phyloP scores from a whole-genome alignment of 2,113 vertebrate genomes.

The Drymodes brunneopygia region DNA sequence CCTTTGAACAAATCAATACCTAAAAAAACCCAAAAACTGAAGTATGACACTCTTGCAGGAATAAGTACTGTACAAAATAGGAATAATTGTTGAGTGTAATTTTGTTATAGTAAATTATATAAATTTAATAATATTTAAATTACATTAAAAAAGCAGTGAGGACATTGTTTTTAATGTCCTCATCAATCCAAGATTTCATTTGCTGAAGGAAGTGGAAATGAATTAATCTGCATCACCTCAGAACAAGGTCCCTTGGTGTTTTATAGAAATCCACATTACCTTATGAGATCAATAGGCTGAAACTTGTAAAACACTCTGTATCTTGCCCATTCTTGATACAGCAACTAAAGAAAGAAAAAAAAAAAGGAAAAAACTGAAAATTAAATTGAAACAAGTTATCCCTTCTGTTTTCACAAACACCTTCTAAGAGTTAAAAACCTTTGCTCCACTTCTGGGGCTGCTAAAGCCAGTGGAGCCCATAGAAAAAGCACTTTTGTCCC shows the following conservation, averaged over 20 bases:
- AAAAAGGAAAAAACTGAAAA: neutral
- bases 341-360: slow-evolving; percentile 70
- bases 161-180: neutral
- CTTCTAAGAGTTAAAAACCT: neutral
- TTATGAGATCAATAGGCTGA: slow-evolving; percentile 94
- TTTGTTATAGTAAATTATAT: neutral
- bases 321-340: slow-evolving; percentile 95
- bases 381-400: neutral
- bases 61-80: neutral
- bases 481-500: neutral
- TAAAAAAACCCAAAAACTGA: neutral
- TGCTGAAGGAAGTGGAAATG: neutral
- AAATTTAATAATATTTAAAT: too few relatives aligned
- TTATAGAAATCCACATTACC: slow-evolving; percentile 68
- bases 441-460: neutral
- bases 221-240: neutral
- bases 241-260: neutral
- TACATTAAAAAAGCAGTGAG: neutral
- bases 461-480: too few relatives aligned
- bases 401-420: neutral
- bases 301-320: slow-evolving; percentile 95
- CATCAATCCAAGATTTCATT: neutral
- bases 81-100: neutral
- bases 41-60: neutral
- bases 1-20: neutral